Base-by-base conservation (phyloP, 2,113 vertebrate species). In the Indicator maculatus region DNA sequence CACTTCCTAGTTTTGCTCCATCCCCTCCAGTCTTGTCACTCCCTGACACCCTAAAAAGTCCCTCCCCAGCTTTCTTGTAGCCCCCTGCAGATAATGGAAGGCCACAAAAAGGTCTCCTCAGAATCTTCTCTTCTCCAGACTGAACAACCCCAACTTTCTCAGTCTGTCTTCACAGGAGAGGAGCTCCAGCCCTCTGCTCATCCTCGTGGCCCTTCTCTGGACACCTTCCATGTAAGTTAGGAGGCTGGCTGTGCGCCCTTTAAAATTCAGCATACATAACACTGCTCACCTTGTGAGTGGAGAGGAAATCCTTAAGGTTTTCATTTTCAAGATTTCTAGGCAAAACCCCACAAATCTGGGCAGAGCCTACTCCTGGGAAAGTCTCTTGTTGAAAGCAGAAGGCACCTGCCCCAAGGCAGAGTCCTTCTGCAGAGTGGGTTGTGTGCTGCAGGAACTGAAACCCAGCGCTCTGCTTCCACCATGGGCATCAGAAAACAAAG, bases 401-500 rank as follows among this genome's bases (percentile, higher is more conserved):
- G 36, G 38, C 60, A 41, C 16, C 0, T 0, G 7, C 0, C 0
- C 23, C 0, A 0, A 19, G 33, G 20, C 52, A 33, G 56, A 3
- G 13, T 55, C 16, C 56, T 69, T 11, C 72, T 65, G 50, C 65
- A 36, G 36, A 15, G 19, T 1, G 1, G 5, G 14, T 7, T 17
- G 70, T 11, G 27, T 3, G 11, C 9, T 16, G 41, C 19, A 23
- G 39, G 6, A 84, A 39, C 71, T 23, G 30, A 85, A 85, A 90
- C 27, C 60, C 80, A 41, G 65, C 1, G 1, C 1, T 0, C 12
- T 0, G 0, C 33, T 77, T 26, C 44, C n/a, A 20, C 1, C 0
- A 2, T 33, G 28, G 82, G 53, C 47, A 70, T 27, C 67, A 45
- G 75, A 64, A 60, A 79, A 75, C 20, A 67, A 47, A 56, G 24